Evolutionary conservation across 1,140 invertebrate species (phyloP).

Genomic region (Drosophila kikkawai): DNA sequence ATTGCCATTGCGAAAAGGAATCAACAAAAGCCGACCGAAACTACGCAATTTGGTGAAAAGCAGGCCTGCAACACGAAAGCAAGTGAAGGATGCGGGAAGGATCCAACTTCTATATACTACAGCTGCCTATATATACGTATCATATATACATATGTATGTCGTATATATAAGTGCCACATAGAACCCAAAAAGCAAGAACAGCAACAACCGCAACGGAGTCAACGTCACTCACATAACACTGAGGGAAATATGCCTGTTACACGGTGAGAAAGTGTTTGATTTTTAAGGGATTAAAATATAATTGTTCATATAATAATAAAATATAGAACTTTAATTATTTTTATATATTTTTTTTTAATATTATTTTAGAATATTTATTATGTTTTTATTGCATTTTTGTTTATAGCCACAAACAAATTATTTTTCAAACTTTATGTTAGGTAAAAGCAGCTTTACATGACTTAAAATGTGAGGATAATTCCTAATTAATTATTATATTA

Average conservation of each 20-base stretch:
- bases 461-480: neutral
- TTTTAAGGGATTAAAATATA: neutral
- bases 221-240: slow-evolving; percentile 73
- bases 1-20: slow-evolving; percentile 30
- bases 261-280: slow-evolving; percentile 2
- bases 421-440: too few relatives aligned
- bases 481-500: neutral
- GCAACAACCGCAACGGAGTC: slow-evolving; percentile 57
- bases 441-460: neutral
- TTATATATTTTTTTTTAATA: neutral
- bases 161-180: slow-evolving; percentile 31
- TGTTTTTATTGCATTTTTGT: neutral
- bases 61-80: slow-evolving; percentile 51
- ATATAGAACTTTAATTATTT: neutral
- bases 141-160: slow-evolving; percentile 4
- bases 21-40: slow-evolving; percentile 52
- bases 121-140: slow-evolving; percentile 1
- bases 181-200: slow-evolving; percentile 21
- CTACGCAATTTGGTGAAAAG: slow-evolving; percentile 68
- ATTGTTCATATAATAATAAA: neutral
- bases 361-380: neutral
- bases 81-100: slow-evolving; percentile 10
- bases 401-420: neutral
- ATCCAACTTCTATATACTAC: slow-evolving; percentile 44
- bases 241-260: slow-evolving; percentile 25